A percentile compares a stretch with the other conserved stretches of the same genome.
Conservation (phyloP, 2,888 invertebrate species). For the Watsonalla cultraria region DNA sequence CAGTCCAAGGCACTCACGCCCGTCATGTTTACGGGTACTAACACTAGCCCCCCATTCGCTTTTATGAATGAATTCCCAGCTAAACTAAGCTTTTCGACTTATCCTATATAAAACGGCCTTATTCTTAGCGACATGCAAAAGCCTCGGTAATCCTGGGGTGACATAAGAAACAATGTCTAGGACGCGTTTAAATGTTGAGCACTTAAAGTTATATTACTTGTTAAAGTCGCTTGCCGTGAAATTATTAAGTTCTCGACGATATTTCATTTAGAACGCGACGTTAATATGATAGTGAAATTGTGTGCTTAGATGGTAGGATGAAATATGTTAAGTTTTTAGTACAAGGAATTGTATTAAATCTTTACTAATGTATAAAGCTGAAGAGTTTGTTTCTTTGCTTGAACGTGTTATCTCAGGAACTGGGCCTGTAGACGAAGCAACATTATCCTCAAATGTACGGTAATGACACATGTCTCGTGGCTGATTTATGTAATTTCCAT, state of each 20-base stretch:
- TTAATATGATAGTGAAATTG: background rate
- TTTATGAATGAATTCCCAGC: conserved; percentile 3
- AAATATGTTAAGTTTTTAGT: too few species aligned
- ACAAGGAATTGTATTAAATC: too few species aligned
- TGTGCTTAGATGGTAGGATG: too few species aligned
- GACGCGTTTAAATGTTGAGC: background rate
- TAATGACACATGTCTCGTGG: too few species aligned
- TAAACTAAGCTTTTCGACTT: conserved; percentile 1
- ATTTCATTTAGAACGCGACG: background rate
- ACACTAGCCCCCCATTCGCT: conserved; percentile 2
- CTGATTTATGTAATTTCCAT: too few species aligned
- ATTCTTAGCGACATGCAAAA: too few species aligned
- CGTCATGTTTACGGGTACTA: conserved; percentile 1
- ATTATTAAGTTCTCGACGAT: background rate
- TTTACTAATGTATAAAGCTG: too few species aligned
- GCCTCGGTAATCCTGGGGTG: background rate
- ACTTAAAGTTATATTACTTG: background rate
- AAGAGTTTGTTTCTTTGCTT: too few species aligned
- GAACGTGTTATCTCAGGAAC: too few species aligned
- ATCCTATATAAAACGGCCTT: background rate
- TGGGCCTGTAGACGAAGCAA: too few species aligned
- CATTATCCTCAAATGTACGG: too few species aligned
- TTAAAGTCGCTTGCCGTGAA: background rate
- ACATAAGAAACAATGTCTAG: background rate
- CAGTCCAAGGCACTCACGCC: background rate